Percentiles rank a stretch among this genome's conserved stretches.
Conservation (phyloP, 92 coral and sea anemone species). For the Paragorgia papillata region DNA sequence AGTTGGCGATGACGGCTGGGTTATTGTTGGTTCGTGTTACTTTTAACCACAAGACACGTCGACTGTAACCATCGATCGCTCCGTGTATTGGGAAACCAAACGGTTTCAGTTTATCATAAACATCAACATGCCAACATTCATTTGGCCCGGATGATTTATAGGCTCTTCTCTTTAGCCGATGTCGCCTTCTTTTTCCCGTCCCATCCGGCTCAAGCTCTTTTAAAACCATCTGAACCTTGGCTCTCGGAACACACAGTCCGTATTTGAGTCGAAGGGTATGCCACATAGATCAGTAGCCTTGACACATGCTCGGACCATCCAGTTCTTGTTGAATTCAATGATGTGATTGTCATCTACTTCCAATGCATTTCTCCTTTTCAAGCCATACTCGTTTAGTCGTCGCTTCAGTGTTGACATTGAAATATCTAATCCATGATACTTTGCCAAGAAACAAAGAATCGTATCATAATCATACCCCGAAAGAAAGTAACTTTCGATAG, state of each 20-base stretch:
- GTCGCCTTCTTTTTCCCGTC: conserved; percentile 56
- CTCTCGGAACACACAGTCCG: conserved; percentile 55
- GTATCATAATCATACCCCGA: conserved; percentile 56
- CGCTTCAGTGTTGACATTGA: conserved; percentile 59
- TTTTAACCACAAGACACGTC: conserved; percentile 28
- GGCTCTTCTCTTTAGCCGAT: conserved; percentile 52
- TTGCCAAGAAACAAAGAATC: conserved; percentile 55
- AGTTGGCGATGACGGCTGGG: background rate
- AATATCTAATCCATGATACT: conserved; percentile 49
- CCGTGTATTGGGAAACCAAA: conserved; percentile 53
- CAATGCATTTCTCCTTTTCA: conserved; percentile 28
- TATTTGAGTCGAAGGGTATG: conserved; percentile 58
- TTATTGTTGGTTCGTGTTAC: conserved; percentile 12
- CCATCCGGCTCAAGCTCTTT: conserved; percentile 60
- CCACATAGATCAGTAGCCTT: conserved; percentile 57
- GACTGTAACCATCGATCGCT: conserved; percentile 56
- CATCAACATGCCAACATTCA: conserved; percentile 57
- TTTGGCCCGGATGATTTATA: conserved; percentile 55
- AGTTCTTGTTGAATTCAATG: conserved; percentile 47
- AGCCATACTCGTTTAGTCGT: conserved; percentile 1
- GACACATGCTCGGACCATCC: conserved; percentile 55
- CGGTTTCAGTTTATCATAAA: conserved; percentile 53
- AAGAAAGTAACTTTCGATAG: conserved; percentile 47
- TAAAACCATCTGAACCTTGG: conserved; percentile 46
- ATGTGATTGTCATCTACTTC: conserved; percentile 41